Conservation (phyloP, 2,797 vertebrate species). For the Otolemur crassicaudatus region DNA sequence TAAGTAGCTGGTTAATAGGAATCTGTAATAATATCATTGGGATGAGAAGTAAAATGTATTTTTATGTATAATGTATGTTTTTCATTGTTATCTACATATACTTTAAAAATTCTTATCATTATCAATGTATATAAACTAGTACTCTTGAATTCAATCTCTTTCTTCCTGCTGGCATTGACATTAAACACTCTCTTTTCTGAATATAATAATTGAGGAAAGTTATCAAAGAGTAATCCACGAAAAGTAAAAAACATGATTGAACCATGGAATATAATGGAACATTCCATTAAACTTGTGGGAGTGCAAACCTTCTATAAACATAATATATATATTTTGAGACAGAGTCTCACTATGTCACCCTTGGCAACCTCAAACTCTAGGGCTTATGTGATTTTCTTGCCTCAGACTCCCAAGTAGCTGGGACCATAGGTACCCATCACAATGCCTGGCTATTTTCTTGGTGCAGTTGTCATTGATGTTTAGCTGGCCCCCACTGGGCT, state of each 20-base stretch:
- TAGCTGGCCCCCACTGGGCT: no score
- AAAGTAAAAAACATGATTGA: not conserved
- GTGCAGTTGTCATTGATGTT: no score
- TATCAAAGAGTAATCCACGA: not conserved
- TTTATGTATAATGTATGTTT: slow-evolving; percentile 76
- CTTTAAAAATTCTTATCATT: slow-evolving; percentile 75
- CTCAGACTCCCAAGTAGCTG: no score
- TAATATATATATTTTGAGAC: not conserved
- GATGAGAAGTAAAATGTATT: slow-evolving; percentile 71
- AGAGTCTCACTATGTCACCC: no score
- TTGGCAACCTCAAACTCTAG: no score
- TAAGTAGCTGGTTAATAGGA: slow-evolving; percentile 72
- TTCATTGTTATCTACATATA: slow-evolving; percentile 72
- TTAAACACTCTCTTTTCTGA: not conserved
- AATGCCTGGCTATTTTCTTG: no score
- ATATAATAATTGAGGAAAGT: slow-evolving; percentile 14
- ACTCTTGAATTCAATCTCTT: slow-evolving; percentile 48
- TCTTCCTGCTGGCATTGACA: slow-evolving; percentile 65
- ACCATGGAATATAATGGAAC: not conserved
- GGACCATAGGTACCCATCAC: no score
- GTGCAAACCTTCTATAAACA: not conserved
- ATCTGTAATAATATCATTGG: slow-evolving; percentile 71
- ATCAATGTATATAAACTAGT: slow-evolving; percentile 68
- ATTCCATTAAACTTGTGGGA: not conserved
- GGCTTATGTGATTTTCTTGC: no score